Evolutionary conservation across 2,113 vertebrate species (phyloP).

Genomic region (Podocnemis expansa): DNA sequence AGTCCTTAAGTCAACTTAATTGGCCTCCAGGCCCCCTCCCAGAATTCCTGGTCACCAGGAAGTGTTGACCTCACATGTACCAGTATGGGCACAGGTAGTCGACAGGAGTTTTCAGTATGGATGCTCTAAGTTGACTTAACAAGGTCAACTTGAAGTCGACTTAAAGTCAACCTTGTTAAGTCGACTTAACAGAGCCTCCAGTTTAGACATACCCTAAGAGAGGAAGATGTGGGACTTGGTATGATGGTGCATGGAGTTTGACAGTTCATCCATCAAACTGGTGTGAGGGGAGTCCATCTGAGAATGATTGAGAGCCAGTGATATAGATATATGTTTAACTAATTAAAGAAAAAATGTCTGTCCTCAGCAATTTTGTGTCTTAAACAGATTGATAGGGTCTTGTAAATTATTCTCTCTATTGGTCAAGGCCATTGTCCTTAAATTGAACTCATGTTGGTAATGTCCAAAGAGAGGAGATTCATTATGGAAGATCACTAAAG

Average conservation of each 20-base stretch:
- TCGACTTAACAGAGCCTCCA: too few species aligned
- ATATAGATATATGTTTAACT: background rate
- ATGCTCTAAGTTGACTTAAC: too few species aligned
- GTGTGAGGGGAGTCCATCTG: background rate
- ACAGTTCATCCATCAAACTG: background rate
- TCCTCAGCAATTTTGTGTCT: background rate
- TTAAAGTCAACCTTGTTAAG: too few species aligned
- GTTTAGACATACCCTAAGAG: too few species aligned
- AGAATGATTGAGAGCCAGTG: background rate
- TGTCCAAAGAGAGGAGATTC: slow-evolving; percentile 41
- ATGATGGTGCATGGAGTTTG: background rate
- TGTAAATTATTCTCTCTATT: slow-evolving; percentile 34
- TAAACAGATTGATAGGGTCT: slow-evolving; percentile 44
- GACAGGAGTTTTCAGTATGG: too few species aligned
- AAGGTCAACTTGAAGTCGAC: too few species aligned
- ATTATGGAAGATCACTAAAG: slow-evolving; percentile 67
- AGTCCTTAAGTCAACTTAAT: too few species aligned
- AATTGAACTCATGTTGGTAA: slow-evolving; percentile 33
- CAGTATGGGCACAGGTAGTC: too few species aligned
- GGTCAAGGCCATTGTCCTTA: background rate
- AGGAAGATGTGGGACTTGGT: background rate
- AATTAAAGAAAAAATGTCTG: background rate
- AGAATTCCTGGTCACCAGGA: too few species aligned
- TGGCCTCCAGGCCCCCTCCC: too few species aligned
- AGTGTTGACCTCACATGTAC: too few species aligned